Conservation (phyloP, 1,140 invertebrate species). For the Druon quercuslanigerum region DNA sequence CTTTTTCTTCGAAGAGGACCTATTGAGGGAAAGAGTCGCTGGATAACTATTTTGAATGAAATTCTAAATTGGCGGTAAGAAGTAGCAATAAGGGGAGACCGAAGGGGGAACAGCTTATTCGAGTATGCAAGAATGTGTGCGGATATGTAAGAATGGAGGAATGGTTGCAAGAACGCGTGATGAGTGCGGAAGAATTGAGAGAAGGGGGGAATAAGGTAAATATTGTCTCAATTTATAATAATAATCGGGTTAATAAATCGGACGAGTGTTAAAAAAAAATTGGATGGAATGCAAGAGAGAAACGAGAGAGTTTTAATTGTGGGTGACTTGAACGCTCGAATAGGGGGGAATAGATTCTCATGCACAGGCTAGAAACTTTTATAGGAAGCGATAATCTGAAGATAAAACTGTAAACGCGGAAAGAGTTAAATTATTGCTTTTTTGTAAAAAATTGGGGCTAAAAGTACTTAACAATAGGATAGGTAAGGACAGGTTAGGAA, state of each 20-base stretch:
- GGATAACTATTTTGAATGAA: too few relatives aligned
- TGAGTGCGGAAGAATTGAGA: not conserved
- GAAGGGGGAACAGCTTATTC: slow-evolving; percentile 30
- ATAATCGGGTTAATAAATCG: slow-evolving; percentile 6
- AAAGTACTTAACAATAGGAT: not conserved
- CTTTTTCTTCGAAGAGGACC: too few relatives aligned
- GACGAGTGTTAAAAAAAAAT: not conserved
- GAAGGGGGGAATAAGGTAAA: not conserved
- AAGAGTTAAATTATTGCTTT: slow-evolving; percentile 11
- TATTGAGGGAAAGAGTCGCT: not conserved
- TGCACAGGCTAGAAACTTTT: not conserved
- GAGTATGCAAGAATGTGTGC: slow-evolving; percentile 12
- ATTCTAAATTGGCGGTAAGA: too few relatives aligned
- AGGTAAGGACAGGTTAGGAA: not conserved
- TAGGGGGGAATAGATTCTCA: not conserved
- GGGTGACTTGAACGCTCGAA: slow-evolving; percentile 36
- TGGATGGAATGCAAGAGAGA: not conserved
- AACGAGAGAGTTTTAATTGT: slow-evolving; percentile 7
- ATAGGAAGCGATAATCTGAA: slow-evolving; percentile 11
- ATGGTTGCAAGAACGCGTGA: not conserved
- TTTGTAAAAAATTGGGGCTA: slow-evolving; percentile 34
- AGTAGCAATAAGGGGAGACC: not conserved
- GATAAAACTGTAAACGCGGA: slow-evolving; percentile 31
- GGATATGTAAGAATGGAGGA: slow-evolving; percentile 12
- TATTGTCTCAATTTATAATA: slow-evolving; percentile 37